Evolutionary conservation across 2,113 vertebrate species (phyloP), one percentile per base, ranked within the genome.

Genomic region (Chunga burmeisteri): DNA sequence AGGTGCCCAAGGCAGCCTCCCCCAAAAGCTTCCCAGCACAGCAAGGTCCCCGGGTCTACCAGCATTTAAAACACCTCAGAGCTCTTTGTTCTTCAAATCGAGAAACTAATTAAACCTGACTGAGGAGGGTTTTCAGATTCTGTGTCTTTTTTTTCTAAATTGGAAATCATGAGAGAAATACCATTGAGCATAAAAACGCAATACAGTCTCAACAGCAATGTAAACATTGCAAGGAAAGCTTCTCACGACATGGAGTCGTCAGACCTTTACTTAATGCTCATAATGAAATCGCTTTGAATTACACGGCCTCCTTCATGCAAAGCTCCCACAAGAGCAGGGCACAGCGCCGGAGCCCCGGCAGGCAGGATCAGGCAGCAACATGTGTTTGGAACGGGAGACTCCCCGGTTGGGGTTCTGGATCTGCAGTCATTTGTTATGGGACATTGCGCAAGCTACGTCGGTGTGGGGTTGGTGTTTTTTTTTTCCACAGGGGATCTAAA

Each of bases 41-140:
- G 78, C 3, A 0, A 20, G 12, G 14, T 27, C 61, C 55, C 13
- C 0, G 1, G 26, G 6, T 4, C 40, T 4, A 3, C n/a, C 72
- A 10, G 1, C 7, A 8, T 2, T 20, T 36, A 36, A 20, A 50
- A 34, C 77, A 49, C 55, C 90, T 59, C 78, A 3, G 4, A 87
- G 65, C 56, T 42, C 56, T 72, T 65, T 61, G 65, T 49, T 59
- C 62, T 47, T 38, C 93, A 18, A 5, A 46, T 11, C 58, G 16
- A 6, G 11, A 27, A 52, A 78, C 81, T 52, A 67, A 92, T 71
- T 63, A 90, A 90, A 61, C 36, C 88, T 38, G 5, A 25, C 32
- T 0, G 1, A 36, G 81, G 71, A 63, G 47, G 44, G 16, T 8
- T 44, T 72, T 34, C 36, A 3, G 47, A 44, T 56, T 47, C 86